phyloP scores from a whole-genome alignment of 53 echinoderm and acorn worm genomes.

The Henricia sp. region DNA sequence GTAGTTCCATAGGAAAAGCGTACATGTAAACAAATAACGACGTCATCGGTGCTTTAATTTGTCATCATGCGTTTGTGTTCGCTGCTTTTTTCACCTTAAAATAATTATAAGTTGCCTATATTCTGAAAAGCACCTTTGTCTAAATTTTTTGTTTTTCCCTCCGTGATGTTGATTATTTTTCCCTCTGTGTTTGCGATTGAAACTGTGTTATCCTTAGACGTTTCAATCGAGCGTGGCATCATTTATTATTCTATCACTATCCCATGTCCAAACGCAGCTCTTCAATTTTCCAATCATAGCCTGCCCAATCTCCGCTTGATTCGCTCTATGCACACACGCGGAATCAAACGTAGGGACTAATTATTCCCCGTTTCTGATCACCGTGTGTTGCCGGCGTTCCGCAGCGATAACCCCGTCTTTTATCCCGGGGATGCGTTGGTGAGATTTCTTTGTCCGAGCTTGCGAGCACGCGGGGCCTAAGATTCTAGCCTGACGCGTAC shows the following conservation, averaged over 20 bases:
- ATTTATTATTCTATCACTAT: slow-evolving; percentile 11
- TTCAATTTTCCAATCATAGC: slow-evolving; percentile 43
- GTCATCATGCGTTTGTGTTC: too few species aligned
- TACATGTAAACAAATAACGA: too few species aligned
- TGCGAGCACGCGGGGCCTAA: background rate
- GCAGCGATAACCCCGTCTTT: slow-evolving; percentile 25
- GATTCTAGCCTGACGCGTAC: background rate
- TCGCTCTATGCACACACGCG: slow-evolving; percentile 2
- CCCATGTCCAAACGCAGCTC: background rate
- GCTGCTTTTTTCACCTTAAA: too few species aligned
- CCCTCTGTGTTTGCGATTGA: too few species aligned
- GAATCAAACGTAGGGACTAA: slow-evolving; percentile 25
- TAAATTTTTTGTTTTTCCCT: too few species aligned
- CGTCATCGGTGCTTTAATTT: too few species aligned
- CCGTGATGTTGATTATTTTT: too few species aligned
- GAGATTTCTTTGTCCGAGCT: slow-evolving; percentile 26
- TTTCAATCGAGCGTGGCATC: slow-evolving; percentile 9
- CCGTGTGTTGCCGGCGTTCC: background rate
- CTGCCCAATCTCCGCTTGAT: slow-evolving; percentile 15
- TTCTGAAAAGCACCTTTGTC: too few species aligned
- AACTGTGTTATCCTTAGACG: too few species aligned
- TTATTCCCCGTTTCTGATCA: slow-evolving; percentile 31
- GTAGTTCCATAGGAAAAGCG: too few species aligned
- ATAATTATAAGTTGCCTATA: too few species aligned
- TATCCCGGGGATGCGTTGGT: background rate